Conservation (phyloP, 2,888 invertebrate species). For the Drosophila quinaria region DNA sequence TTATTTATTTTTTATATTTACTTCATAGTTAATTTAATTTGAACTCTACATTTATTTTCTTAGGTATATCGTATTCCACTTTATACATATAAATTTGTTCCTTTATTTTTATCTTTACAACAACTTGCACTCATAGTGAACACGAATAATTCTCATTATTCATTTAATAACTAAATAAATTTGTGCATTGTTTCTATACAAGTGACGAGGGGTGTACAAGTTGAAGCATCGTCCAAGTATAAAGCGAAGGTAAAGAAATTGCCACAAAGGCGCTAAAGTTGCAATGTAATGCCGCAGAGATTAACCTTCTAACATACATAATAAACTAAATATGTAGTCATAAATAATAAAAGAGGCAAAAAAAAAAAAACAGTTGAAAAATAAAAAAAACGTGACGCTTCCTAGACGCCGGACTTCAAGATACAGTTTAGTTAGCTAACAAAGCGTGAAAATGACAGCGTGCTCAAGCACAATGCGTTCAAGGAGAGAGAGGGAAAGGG, state of each 20-base stretch:
- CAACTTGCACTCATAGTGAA: neutral
- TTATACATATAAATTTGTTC: no score
- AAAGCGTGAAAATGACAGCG: conserved; percentile 82
- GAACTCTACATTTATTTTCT: neutral
- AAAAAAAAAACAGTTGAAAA: conserved; percentile 32
- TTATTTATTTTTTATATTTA: neutral
- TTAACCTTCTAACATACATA: conserved; percentile 82
- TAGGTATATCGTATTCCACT: no score
- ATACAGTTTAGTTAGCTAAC: conserved; percentile 76
- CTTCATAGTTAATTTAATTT: neutral
- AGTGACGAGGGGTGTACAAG: conserved; percentile 5
- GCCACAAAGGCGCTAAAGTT: conserved; percentile 61
- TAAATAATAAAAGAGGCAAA: conserved; percentile 37
- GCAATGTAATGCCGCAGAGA: conserved; percentile 73
- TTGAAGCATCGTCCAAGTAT: conserved; percentile 18
- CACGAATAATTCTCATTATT: neutral
- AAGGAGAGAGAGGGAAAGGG: neutral
- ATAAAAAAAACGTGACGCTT: conserved; percentile 45
- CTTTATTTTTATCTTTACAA: neutral
- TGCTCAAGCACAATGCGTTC: conserved; percentile 56
- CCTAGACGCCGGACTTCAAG: conserved; percentile 54
- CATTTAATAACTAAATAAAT: neutral
- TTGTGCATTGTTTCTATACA: conserved; percentile 7
- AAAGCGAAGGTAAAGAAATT: conserved; percentile 50
- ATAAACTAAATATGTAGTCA: conserved; percentile 65